These are phyloP conservation scores for Pemphredon lugubris DNA, from an alignment of 2,888 invertebrate genomes.

Conservation along the genomic window DNA sequence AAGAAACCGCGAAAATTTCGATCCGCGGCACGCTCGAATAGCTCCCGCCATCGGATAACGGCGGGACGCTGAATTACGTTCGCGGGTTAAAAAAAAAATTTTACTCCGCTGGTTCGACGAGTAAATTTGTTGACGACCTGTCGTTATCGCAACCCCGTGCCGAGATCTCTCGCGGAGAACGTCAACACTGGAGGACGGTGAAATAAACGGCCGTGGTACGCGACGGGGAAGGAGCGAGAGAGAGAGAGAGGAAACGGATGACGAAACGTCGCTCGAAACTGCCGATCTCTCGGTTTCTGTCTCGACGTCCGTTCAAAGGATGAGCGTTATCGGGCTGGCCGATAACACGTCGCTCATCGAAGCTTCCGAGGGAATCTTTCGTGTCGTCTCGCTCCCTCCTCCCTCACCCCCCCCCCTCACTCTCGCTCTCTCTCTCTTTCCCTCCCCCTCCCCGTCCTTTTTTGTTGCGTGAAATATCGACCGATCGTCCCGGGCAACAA, in stretches of 20 bases:
- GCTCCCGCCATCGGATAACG: no score
- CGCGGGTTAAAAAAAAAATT: no score
- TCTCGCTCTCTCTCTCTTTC: neutral
- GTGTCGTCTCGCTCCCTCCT: neutral
- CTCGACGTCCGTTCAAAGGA: slow-evolving; percentile 60
- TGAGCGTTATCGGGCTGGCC: slow-evolving; percentile 58
- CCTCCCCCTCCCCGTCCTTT: neutral
- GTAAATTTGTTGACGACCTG: slow-evolving; percentile 49
- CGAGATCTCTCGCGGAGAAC: slow-evolving; percentile 28
- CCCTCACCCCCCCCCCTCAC: neutral
- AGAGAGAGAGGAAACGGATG: slow-evolving; percentile 51
- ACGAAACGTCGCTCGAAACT: slow-evolving; percentile 60
- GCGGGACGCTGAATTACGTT: no score
- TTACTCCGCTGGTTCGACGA: no score
- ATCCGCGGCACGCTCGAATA: no score
- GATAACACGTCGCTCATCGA: slow-evolving; percentile 58
- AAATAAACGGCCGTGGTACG: slow-evolving; percentile 23
- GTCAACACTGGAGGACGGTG: slow-evolving; percentile 22
- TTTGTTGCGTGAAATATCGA: slow-evolving; percentile 26
- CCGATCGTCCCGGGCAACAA: slow-evolving; percentile 19
- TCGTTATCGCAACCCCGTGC: slow-evolving; percentile 40
- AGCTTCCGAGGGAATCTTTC: slow-evolving; percentile 62
- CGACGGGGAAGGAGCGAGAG: neutral
- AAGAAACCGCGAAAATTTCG: no score
- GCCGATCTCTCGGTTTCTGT: slow-evolving; percentile 48